Base-by-base conservation (phyloP, 2,113 vertebrate species). In the Maccullochella peelii region DNA sequence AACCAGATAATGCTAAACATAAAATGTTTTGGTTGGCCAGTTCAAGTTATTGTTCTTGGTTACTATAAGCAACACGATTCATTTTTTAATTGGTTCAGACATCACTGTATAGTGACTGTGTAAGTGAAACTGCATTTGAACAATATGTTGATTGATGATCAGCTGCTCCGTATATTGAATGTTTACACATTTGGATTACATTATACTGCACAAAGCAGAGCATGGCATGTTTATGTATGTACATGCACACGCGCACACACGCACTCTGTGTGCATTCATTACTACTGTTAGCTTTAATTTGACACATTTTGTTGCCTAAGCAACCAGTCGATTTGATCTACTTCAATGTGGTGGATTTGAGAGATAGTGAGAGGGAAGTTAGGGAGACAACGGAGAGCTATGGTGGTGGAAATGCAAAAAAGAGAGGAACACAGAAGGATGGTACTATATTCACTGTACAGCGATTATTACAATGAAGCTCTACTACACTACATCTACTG, bases 271-370 rank as follows among this genome's bases (percentile, higher is more conserved):
- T 62, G 66, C 65, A 54, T 84, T 72, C 63, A 82, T 71, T 84
- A 58, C 75, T 84, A 65, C 62, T 78, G 61, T 80, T 87, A 72
- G 58, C 55, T 66, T 62, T 74, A 40, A 86, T 84, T 73, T 85
- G 73, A 80, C 77, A 89, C 61, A 79, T 88, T 88, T 83, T 86
- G 87, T 92, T 90, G 79, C 90, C 89, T 81, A 16, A 82, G 92
- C 83, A 93, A 92, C 89, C 27, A 44, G 66, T 77, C 11, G 12
- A 87, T 90, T 77, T 79, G 74, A 55, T 85, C 78, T 77, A 63
- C 79, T 76, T 86, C 23, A 77, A 54, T 71, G 82, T 44, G 49
- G 42, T 77, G 79, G 61, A 75, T 82, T 79, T 71, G 65, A 70
- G 76, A 73, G 54, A 71, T 38, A 80, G 52, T 47, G 61, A 78